phyloP scores from a whole-genome alignment of 2,888 invertebrate species.

The Baronia brevicornis region DNA sequence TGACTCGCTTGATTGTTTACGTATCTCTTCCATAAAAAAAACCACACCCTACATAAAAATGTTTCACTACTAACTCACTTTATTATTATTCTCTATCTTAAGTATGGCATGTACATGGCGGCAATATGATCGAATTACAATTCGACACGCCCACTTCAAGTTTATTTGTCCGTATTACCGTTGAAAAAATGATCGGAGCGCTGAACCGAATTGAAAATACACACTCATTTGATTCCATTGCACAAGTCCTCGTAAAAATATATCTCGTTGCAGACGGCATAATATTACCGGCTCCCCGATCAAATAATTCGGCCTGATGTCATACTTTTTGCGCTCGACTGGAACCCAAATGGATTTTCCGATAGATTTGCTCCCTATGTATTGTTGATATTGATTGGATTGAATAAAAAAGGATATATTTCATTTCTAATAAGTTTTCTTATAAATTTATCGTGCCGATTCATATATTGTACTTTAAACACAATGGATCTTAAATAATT shows the following conservation, averaged over 20 bases:
- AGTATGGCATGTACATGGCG: no score
- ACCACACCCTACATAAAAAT: no score
- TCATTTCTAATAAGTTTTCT: background rate
- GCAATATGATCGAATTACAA: no score
- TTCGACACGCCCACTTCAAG: no score
- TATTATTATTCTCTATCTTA: no score
- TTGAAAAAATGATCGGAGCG: no score
- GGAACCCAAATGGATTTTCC: conserved; percentile 61
- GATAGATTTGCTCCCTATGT: conserved; percentile 49
- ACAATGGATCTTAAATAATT: no score
- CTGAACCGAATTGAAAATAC: background rate
- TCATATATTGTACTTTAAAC: no score
- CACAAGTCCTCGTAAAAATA: background rate
- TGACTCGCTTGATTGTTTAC: no score
- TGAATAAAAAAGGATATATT: conserved; percentile 10
- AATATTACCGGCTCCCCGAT: conserved; percentile 35
- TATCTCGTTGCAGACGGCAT: conserved; percentile 17
- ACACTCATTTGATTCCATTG: background rate
- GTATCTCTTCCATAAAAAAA: no score
- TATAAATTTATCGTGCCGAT: background rate
- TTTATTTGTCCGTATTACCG: no score
- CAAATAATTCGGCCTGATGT: conserved; percentile 63
- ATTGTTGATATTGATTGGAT: conserved; percentile 10
- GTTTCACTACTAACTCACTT: no score
- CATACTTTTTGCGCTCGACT: conserved; percentile 63